These are phyloP conservation scores for Sarcophilus harrisii DNA, from an alignment of 2,797 vertebrate genomes.

Conservation along the genomic window DNA sequence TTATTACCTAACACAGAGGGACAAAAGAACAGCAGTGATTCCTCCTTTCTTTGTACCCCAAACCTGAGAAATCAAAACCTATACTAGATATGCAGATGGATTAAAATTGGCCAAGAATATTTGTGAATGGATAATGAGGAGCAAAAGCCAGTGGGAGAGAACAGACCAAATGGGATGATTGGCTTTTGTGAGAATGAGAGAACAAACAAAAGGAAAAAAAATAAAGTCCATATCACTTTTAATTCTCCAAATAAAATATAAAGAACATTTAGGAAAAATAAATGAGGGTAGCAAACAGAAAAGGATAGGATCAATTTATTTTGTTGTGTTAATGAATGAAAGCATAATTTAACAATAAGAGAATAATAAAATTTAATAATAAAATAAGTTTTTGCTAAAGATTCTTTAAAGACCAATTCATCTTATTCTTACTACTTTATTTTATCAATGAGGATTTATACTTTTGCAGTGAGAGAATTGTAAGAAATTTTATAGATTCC, in stretches of 20 bases:
- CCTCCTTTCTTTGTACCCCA: neutral
- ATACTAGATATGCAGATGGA: neutral
- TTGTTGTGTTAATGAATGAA: neutral
- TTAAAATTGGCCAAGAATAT: neutral
- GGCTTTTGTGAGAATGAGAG: constrained; percentile 8
- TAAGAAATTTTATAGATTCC: neutral
- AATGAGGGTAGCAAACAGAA: neutral
- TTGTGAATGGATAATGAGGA: neutral
- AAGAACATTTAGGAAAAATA: constrained; percentile 18
- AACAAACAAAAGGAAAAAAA: neutral
- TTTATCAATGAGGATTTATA: neutral
- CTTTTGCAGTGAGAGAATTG: neutral
- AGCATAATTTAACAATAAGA: neutral
- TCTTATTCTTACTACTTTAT: too few species aligned
- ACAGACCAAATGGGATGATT: neutral
- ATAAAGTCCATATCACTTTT: too few species aligned
- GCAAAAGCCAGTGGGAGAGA: neutral
- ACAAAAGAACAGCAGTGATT: neutral
- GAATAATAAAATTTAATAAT: neutral
- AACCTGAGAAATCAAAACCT: neutral
- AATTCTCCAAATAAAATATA: neutral
- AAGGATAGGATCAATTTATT: neutral
- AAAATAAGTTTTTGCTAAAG: neutral
- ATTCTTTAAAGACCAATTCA: too few species aligned
- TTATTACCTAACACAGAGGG: neutral